Percentiles rank a stretch among this genome's conserved stretches.
These are phyloP conservation scores for Holothuria glaberrima DNA, from an alignment of 35 echinoderm and acorn worm species.

Conservation along the genomic window DNA sequence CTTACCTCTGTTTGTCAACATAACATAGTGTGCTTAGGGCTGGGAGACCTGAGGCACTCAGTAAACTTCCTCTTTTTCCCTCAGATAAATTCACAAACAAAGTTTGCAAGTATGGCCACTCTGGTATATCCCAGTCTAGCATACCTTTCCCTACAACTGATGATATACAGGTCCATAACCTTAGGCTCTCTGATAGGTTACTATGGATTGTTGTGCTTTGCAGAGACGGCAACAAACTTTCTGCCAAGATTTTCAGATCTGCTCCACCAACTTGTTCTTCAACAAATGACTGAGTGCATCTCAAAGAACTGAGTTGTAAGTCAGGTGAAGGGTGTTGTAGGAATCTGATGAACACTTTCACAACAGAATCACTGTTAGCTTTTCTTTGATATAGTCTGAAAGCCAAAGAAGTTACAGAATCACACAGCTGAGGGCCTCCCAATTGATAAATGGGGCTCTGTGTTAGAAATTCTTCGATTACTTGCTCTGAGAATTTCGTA, in stretches of 20 bases:
- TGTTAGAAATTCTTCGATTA: too few species aligned
- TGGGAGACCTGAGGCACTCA: constrained; percentile 7
- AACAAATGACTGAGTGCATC: neutral
- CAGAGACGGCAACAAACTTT: neutral
- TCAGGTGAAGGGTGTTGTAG: neutral
- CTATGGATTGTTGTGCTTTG: neutral
- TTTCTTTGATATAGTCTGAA: neutral
- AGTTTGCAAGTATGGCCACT: constrained; percentile 1
- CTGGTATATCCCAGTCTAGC: neutral
- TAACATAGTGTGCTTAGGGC: neutral
- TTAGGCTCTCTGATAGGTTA: constrained; percentile 4
- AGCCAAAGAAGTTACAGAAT: neutral
- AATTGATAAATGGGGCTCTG: neutral
- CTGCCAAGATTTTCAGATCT: neutral
- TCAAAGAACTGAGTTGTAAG: neutral
- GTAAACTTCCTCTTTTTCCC: neutral
- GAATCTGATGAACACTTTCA: neutral
- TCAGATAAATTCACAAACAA: neutral
- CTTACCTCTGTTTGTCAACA: constrained; percentile 6
- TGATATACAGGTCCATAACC: neutral
- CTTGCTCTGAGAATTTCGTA: neutral
- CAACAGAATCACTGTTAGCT: too few species aligned
- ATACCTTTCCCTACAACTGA: neutral
- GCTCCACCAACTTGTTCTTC: too few species aligned
- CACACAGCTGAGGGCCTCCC: constrained; percentile 4